Evolutionary conservation across 2,113 vertebrate species (phyloP).

Genomic region (Chloropsis hardwickii): DNA sequence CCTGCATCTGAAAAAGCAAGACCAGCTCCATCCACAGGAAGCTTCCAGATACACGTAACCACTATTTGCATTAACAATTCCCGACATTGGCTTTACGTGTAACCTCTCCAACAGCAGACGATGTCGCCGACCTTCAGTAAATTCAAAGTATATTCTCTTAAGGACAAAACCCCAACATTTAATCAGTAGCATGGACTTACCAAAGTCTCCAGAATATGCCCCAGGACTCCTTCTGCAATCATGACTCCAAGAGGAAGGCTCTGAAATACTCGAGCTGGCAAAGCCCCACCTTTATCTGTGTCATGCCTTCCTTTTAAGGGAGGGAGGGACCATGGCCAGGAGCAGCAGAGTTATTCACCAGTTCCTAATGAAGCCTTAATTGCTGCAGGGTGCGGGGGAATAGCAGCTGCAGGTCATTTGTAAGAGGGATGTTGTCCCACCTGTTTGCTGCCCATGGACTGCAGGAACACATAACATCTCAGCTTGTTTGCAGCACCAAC

Average conservation of each 20-base stretch:
- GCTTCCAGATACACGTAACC: neutral
- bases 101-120: neutral
- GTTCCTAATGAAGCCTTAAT: neutral
- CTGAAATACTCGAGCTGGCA: conserved; percentile 4
- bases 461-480: neutral
- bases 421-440: neutral
- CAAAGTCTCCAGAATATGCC: neutral
- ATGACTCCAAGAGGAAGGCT: conserved; percentile 1
- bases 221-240: neutral
- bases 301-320: conserved; percentile 11
- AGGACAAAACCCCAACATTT: neutral
- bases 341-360: neutral
- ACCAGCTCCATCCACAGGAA: neutral
- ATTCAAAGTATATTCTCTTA: neutral
- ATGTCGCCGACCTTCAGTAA: neutral
- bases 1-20: neutral
- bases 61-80: neutral
- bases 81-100: rapidly evolving
- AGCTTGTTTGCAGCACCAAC: neutral
- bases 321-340: neutral
- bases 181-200: neutral
- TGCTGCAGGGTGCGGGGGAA: neutral
- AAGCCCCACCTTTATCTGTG: conserved; percentile 49
- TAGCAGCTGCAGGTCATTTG: neutral
- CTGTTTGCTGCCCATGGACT: neutral